These are phyloP conservation scores for Cervus canadensis DNA, from an alignment of 2,113 vertebrate genomes.

Conservation along the genomic window DNA sequence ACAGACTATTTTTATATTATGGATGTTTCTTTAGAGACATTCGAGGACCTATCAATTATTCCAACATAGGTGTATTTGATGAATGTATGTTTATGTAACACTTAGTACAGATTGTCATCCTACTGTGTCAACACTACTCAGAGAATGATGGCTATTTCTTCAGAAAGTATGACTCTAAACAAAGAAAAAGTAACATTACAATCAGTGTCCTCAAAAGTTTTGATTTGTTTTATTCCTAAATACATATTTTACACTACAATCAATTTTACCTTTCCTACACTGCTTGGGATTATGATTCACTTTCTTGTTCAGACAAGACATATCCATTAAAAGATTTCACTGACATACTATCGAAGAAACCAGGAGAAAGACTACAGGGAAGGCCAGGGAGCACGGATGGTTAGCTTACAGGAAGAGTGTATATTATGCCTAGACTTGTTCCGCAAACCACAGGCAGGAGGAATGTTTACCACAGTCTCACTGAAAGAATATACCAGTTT, in stretches of 20 bases:
- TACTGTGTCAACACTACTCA: neutral
- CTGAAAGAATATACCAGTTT: conserved; percentile 53
- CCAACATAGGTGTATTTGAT: neutral
- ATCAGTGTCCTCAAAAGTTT: neutral
- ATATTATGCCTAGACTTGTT: neutral
- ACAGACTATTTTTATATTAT: neutral
- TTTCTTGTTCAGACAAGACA: neutral
- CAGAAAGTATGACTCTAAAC: neutral
- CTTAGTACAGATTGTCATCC: neutral
- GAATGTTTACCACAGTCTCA: neutral
- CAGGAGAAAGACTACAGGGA: neutral
- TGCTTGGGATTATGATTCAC: neutral
- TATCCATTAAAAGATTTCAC: neutral
- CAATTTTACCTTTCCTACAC: neutral
- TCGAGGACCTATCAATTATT: neutral
- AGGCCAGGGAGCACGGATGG: neutral
- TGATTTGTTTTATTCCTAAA: conserved; percentile 1
- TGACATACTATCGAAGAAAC: neutral
- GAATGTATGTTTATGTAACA: neutral
- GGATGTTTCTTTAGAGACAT: neutral
- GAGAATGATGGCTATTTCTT: conserved; percentile 16
- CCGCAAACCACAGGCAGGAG: neutral
- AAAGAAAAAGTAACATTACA: neutral
- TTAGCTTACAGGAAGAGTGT: neutral
- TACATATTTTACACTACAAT: neutral